Evolutionary conservation across 2,113 vertebrate species (phyloP), one percentile per base, ranked within the genome.

Genomic region (Lanius collurio): DNA sequence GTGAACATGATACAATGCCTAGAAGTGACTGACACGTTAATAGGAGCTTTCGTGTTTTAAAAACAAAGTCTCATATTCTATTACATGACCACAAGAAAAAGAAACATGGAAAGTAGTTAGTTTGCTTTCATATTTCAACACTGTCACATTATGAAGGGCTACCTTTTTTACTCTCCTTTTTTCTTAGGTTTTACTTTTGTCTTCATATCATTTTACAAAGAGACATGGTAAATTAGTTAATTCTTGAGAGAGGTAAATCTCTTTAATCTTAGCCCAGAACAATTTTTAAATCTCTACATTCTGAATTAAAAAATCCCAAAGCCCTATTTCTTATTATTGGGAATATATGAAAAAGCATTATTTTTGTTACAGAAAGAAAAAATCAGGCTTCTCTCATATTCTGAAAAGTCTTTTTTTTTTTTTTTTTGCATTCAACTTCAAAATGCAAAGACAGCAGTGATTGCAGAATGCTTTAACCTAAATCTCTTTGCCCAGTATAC

Each of bases 41-140:
- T 90, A 75, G 64, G 64, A 63, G 19, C 49, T 83, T 80, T 74
- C 10, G 3, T 53, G 44, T 81, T 94, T 92, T 77, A 80, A 90
- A 96, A 94, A 88, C 74, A 90, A 83, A 83, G 81, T 70, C 50
- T 67, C 23, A 39, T 83, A 82, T 89, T 92, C 50, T 90, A 35
- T 94, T 96, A 92, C 80, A 88, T 31, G 90, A 87, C 88, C 95
- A 93, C 91, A 95, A 94, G 82, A 93, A 89, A 94, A 96, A 88
- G 91, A 73, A 93, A 81, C 76, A 80, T 46, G 68, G 42, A 84
- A 95, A 93, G 78, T 15, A 19, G 47, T 93, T 93, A 83, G 53
- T 70, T 67, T 93, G 65, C 89, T 87, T 94, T 94, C 87, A 68
- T 75, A 70, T 95, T 92, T 94, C 82, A 94, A 59, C 53, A 55